Evolutionary conservation across 2,888 invertebrate species (phyloP), one percentile per base, ranked within the genome.

Genomic region (Eristalis arbustorum): DNA sequence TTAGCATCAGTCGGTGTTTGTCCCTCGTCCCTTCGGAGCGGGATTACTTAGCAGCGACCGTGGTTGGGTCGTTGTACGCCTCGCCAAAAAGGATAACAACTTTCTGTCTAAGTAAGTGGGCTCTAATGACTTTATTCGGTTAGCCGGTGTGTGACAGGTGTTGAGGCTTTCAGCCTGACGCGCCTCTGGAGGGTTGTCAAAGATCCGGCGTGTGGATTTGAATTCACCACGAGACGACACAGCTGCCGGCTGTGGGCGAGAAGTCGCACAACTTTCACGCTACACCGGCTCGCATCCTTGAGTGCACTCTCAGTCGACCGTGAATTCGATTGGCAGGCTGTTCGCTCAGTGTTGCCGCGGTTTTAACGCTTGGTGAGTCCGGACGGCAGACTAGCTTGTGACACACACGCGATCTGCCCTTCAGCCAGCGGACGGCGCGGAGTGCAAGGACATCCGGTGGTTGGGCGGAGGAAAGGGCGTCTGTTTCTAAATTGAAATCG

Each of bases 271-370:
- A 49, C 18, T 49, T 49, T 18, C n/a, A 49, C 49, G 49, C 49
- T 6, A 8, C 18, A 18, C 49, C 8, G n/a, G n/a, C 18, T 49
- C 42, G 14, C 42, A 42, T 42, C n/a, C 42, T n/a, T 49, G 49
- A 49, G 2, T 18, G 49, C 49, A 49, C 76, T 73, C 74, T 63
- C 78, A 78, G 62, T 82, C 74, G 66, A 75, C 74, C 78, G 82
- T 78, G 66, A 82, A 82, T 83, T 67, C 71, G 78, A 87, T 78
- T 71, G 74, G 62, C 57, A 56, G 18, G 28, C 56, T 49, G 67
- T 73, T 64, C 63, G 73, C 28, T 18, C n/a, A n/a, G n/a, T n/a
- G 42, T 73, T 75, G n/a, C 75, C 80, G 80, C 84, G 74, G 66
- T 66, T 62, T 80, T 69, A 14, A 64, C 67, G 66, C 14, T 66